Percentiles rank a stretch among this genome's conserved stretches.
Conservation (phyloP, 2,888 invertebrate species). For the Palloptera scutellata region DNA sequence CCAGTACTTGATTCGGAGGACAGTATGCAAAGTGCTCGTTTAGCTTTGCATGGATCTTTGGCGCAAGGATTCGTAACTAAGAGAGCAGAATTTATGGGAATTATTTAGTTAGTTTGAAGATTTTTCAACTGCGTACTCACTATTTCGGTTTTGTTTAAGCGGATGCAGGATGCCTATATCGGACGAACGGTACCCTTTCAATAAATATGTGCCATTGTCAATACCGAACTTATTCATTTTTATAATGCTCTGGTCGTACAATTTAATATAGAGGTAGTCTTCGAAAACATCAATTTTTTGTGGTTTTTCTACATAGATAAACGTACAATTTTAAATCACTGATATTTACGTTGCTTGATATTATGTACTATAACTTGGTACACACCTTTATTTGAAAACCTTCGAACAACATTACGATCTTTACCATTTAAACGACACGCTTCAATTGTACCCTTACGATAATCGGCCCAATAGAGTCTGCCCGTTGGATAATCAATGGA, state of each 20-base stretch:
- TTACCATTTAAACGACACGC: constrained; percentile 74
- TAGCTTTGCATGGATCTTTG: constrained; percentile 68
- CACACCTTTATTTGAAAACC: constrained; percentile 67
- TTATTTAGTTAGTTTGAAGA: background rate
- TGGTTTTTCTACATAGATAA: constrained; percentile 67
- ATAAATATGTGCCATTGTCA: constrained; percentile 68
- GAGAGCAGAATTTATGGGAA: constrained; percentile 15
- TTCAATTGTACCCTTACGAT: constrained; percentile 78
- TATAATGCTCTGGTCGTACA: constrained; percentile 72
- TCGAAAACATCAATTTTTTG: constrained; percentile 79
- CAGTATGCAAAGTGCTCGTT: constrained; percentile 71
- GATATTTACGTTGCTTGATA: background rate
- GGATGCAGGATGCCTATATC: constrained; percentile 76
- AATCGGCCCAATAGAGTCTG: constrained; percentile 86
- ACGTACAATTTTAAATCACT: background rate
- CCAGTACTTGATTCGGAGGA: constrained; percentile 63
- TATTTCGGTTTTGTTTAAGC: constrained; percentile 69
- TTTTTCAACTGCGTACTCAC: constrained; percentile 51
- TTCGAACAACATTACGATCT: constrained; percentile 70
- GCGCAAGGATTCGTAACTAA: constrained; percentile 70
- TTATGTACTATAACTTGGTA: too few relatives aligned
- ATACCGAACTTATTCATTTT: constrained; percentile 74
- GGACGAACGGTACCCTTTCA: constrained; percentile 69
- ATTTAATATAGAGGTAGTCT: constrained; percentile 73
- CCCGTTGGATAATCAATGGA: constrained; percentile 77